Base-by-base conservation (phyloP, 1,140 invertebrate species). In the Drosophila melanogaster region DNA sequence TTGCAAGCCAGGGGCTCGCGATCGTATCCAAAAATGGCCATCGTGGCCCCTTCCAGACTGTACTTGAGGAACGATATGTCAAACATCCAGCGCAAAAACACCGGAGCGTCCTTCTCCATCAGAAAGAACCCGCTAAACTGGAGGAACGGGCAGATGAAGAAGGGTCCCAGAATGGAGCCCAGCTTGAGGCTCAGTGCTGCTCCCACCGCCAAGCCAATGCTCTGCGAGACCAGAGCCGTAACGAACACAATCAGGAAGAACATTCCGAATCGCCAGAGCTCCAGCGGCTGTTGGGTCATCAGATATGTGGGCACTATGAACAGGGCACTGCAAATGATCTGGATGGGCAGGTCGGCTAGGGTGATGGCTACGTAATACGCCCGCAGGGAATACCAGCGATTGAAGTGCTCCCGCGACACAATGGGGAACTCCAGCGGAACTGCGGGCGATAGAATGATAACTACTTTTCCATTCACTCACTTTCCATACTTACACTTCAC, bases 81-180 rank as follows among this genome's bases (percentile, higher is more conserved):
- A 77, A 98, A 98, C 4, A 98, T 75, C 97, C 97, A 98, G 49
- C 95, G 94, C 51, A 98, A 93, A 75, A 95, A 96, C 0, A 92
- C 90, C 14, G 97, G 97, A 3, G 97, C 96, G 77, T 98, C 97
- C 59, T 94, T 95, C 61, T 97, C 94, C 75, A 95, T 96, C 1
- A 98, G 95, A 85, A 99, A 98, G 93, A 98, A 98, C 15, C 98
- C 98, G 44, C 95, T 96, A 81, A 97, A 98, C 70, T 98, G 94
- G 8, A 97, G 94, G 83, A 98, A 97, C 1, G 97, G 98, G 92
- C 96, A 95, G 62, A 97, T 95, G 47, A 95, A 94, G 67, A 95
- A 94, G 22, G 97, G 97, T 19, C 97, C 98, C 90, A 98, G 94
- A 79, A 98, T 96, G 1, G 98, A 96, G 7, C 95, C 96, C 80